Percentiles rank a stretch among this genome's conserved stretches.
These are phyloP conservation scores for Lithophane ornitopus DNA, from an alignment of 2,888 invertebrate genomes.

Conservation along the genomic window DNA sequence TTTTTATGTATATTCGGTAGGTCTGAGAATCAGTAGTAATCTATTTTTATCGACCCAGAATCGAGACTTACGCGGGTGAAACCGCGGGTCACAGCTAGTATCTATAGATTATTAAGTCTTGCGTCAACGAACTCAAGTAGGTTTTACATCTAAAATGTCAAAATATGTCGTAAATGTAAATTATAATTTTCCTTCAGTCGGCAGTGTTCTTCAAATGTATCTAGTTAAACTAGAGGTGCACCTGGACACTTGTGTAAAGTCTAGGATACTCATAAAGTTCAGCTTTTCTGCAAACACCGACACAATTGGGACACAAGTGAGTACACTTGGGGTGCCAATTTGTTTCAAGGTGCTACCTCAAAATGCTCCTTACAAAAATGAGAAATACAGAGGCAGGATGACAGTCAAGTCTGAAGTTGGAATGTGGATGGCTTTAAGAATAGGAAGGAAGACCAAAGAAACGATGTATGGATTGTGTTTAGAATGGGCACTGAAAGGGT, in stretches of 20 bases:
- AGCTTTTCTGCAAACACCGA: conserved; percentile 9
- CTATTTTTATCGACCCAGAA: too few relatives aligned
- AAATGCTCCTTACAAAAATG: not conserved
- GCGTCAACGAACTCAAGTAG: too few relatives aligned
- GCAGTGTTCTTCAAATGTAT: not conserved
- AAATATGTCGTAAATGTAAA: too few relatives aligned
- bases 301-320: conserved; percentile 15
- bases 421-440: not conserved
- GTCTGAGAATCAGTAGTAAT: too few relatives aligned
- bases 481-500: not conserved
- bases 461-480: too few relatives aligned
- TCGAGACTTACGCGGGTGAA: too few relatives aligned
- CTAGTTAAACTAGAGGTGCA: not conserved
- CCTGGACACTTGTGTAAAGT: not conserved
- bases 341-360: not conserved
- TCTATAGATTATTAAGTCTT: too few relatives aligned
- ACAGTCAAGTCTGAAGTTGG: not conserved
- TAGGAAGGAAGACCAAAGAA: not conserved
- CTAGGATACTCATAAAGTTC: not conserved
- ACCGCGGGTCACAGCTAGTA: too few relatives aligned
- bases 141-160: too few relatives aligned
- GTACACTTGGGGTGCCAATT: conserved; percentile 27
- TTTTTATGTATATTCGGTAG: too few relatives aligned
- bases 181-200: too few relatives aligned
- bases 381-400: too few relatives aligned